Evolutionary conservation across 2,797 vertebrate species (phyloP), one percentile per base, ranked within the genome.

Genomic region (Chaunax sp.): DNA sequence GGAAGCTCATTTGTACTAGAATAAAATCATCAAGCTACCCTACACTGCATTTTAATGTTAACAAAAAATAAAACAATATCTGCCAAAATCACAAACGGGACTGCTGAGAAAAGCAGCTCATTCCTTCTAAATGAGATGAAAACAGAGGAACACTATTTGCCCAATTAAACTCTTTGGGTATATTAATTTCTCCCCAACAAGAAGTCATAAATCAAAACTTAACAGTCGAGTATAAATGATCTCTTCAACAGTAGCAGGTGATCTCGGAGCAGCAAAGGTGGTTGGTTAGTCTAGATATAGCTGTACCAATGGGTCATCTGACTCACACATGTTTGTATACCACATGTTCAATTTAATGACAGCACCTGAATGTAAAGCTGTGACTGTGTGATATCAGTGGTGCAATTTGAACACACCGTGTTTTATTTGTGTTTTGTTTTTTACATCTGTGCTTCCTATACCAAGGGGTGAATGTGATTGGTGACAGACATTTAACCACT

Each of bases 181-280:
- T 47, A 64, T 69, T 64, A 44, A 37, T 77, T 57, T 63, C 55
- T 57, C 40, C 11, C 43, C 26, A 50, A 72, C 30, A 60, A 63
- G 50, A 49, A 72, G 73, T 80, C 33, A 40, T 53, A 49, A 72
- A 76, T 80, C 33, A 40, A n/a, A 49, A 56, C 37, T n/a, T 60
- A 51, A 61, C 22, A 37, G 37, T 46, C 57, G 28, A 69, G 58
- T 26, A 37, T 35, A 67, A 69, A 55, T 5, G 8, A 12, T 20
- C 20, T 55, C 30, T 54, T 37, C 8, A 44, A 47, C 41, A 46
- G 58, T 49, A 58, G 46, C 13, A 23, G 62, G 23, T 46, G 28
- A 77, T 41, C 56, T 64, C 41, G 50, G 16, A 47, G 51, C 41
- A 20, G 30, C 56, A 30, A 19, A 15, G 26, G 25, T 44, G 28